A percentile compares a stretch with the other conserved stretches of the same genome.
These are phyloP conservation scores for Acropora yongei DNA, from an alignment of 64 coral and sea anemone genomes.

Conservation along the genomic window DNA sequence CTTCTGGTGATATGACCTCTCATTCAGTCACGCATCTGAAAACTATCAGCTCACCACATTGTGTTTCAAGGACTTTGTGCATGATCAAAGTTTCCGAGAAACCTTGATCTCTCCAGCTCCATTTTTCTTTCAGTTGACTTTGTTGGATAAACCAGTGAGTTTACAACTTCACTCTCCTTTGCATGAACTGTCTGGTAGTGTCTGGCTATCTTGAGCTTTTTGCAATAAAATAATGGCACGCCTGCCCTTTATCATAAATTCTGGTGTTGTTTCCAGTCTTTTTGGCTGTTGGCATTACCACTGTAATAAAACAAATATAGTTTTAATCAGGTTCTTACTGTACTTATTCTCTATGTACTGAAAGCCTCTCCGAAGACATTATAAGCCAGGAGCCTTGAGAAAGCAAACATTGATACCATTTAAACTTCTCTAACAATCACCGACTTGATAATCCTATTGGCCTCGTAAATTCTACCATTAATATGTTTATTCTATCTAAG, in stretches of 20 bases:
- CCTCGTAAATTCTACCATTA: no score
- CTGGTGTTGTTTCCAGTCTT: background rate
- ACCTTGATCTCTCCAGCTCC: conserved; percentile 31
- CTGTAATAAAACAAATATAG: no score
- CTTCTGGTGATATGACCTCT: background rate
- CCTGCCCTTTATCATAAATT: conserved; percentile 44
- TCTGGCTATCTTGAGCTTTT: conserved; percentile 23
- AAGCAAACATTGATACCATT: no score
- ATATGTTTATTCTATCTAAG: no score
- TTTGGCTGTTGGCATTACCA: background rate
- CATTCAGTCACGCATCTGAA: conserved; percentile 3
- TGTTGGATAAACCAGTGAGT: background rate
- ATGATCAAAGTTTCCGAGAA: conserved; percentile 49
- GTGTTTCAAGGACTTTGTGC: conserved; percentile 27
- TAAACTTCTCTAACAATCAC: no score
- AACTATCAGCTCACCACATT: conserved; percentile 47
- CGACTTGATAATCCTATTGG: no score
- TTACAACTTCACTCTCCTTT: conserved; percentile 24
- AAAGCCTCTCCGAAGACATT: no score
- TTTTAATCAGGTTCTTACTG: no score
- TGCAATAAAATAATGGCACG: conserved; percentile 29
- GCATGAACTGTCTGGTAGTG: conserved; percentile 9
- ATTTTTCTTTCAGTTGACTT: conserved; percentile 17
- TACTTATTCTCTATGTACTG: no score
- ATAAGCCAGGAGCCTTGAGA: no score